Base-by-base conservation (phyloP, 2,888 invertebrate species). In the Agrotis puta region DNA sequence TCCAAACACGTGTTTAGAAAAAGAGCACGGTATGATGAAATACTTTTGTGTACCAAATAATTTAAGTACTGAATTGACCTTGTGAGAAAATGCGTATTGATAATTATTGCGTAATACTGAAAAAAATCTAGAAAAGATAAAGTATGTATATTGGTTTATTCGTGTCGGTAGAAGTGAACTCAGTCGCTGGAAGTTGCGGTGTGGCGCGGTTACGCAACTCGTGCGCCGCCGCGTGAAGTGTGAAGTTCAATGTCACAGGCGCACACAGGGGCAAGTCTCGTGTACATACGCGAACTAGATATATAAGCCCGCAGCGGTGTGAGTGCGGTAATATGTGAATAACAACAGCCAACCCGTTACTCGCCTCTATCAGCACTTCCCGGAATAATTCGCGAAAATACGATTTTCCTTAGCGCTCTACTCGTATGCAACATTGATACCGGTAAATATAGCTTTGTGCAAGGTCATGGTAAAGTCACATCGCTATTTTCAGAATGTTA, bases 231-330 rank as follows among this genome's bases (percentile, higher is more conserved):
- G 92, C 95, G 94, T 94, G 94, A 93, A 94, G 94, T 93, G 92
- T 95, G 95, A 95, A 96, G 95, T 95, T 96, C 95, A 96, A 96
- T 95, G 96, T 96, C 95, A 95, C 93, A 89, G 91, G 90, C 92
- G 89, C 92, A 88, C 93, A 91, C 92, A 88, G 18, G 45, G 75
- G 11, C 89, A 85, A 48, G 75, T 43, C 75, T 74, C 71, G 85
- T 83, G 70, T 82, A 75, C 66, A 59, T 75, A 85, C 73, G 69
- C 71, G 75, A 84, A 80, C 84, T 83, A 82, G 87, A 87, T 86
- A 89, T 84, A 87, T 85, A 85, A 74, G 65, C 73, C 33, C 72
- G 74, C 47, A 77, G 57, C 59, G 64, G 89, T 91, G 89, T 91
- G 91, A 72, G 86, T 85, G 86, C 70, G 74, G 88, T 88, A 92